Evolutionary conservation across 2,113 vertebrate genomes (phyloP).

Genomic region (Burhinus bistriatus): DNA sequence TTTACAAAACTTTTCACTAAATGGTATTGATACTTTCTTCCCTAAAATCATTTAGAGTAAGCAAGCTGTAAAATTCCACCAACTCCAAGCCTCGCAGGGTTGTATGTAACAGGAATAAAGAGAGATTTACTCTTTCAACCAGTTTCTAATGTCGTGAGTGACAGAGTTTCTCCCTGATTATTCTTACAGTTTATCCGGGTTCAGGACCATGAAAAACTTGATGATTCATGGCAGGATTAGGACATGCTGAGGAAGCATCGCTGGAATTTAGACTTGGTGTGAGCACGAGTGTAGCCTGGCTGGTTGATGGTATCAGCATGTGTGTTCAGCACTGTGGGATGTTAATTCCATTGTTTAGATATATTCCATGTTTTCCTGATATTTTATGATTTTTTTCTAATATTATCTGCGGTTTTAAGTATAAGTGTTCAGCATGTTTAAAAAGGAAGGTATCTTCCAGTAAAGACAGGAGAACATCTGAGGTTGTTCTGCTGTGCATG

Average conservation of each 20-base stretch:
- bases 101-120: neutral
- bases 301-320: neutral
- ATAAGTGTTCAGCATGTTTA: neutral
- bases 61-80: neutral
- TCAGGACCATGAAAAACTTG: neutral
- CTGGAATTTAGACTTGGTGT: neutral
- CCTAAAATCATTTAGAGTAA: neutral
- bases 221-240: conserved; percentile 1
- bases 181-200: neutral
- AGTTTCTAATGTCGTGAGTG: rapidly evolving
- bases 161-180: neutral
- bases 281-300: neutral
- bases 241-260: neutral
- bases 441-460: neutral
- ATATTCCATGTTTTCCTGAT: rapidly evolving
- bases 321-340: neutral
- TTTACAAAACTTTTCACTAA: neutral
- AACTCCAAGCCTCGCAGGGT: rapidly evolving
- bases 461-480: neutral
- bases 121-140: neutral
- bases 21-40: neutral
- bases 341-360: neutral
- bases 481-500: neutral
- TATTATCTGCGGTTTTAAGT: no score
- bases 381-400: neutral